These are phyloP conservation scores for Dromiciops gliroides DNA, from an alignment of 2,113 vertebrate species.

Conservation along the genomic window DNA sequence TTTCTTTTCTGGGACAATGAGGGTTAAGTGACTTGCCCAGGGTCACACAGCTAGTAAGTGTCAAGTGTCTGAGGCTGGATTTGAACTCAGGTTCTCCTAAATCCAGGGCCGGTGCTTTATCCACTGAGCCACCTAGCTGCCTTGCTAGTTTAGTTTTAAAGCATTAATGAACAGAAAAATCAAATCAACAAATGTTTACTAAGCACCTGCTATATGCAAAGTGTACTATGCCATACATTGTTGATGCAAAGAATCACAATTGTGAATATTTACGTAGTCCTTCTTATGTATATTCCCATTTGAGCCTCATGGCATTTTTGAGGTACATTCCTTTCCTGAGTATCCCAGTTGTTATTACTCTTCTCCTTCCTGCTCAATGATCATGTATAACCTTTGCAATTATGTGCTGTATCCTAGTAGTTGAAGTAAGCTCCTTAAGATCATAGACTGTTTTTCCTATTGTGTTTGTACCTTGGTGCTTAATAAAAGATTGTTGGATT, in stretches of 20 bases:
- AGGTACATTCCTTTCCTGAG: neutral
- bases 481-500: neutral
- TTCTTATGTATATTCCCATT: neutral
- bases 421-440: neutral
- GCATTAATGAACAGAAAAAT: constrained; percentile 18
- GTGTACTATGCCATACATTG: neutral
- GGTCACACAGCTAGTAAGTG: too few species aligned
- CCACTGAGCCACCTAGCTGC: too few species aligned
- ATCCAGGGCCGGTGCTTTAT: too few species aligned
- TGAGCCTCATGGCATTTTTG: neutral
- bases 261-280: neutral
- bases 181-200: constrained; percentile 5
- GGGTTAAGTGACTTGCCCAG: too few species aligned
- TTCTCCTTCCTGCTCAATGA: neutral
- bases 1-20: too few species aligned
- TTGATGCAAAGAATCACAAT: neutral
- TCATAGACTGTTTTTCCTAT: neutral
- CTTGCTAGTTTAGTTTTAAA: constrained; percentile 22
- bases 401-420: neutral
- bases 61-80: too few species aligned
- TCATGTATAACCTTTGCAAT: neutral
- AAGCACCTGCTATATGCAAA: neutral
- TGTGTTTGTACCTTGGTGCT: neutral
- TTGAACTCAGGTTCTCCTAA: too few species aligned
- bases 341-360: neutral